Conservation (phyloP, 2,797 vertebrate genomes). For the Sebastiscus tertius region DNA sequence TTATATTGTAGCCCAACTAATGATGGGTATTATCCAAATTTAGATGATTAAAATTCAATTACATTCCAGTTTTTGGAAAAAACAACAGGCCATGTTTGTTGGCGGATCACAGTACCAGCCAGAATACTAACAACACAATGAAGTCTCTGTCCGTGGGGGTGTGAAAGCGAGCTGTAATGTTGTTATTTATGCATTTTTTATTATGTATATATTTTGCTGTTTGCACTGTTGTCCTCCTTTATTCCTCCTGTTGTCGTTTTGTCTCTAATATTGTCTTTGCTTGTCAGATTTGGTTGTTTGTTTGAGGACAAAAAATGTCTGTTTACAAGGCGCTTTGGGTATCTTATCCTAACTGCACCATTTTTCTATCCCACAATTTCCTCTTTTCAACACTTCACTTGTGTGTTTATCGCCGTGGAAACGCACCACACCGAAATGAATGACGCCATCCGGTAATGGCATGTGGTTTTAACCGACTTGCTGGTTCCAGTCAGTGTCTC, state of each 20-base stretch:
- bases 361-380: not conserved
- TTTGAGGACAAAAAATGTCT: not conserved
- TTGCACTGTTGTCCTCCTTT: not conserved
- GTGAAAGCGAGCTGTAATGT: conserved; percentile 14
- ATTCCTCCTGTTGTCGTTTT: conserved; percentile 13
- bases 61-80: conserved; percentile 31
- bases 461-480: conserved; percentile 40
- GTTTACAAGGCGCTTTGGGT: conserved; percentile 19
- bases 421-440: conserved; percentile 23
- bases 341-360: not conserved
- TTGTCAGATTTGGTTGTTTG: conserved; percentile 25
- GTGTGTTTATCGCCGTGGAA: conserved; percentile 31
- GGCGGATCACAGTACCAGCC: conserved; percentile 19
- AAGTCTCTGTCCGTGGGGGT: not conserved
- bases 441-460: conserved; percentile 39
- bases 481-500: conserved; percentile 56
- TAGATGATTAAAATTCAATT: conserved; percentile 63
- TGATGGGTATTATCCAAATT: conserved; percentile 59
- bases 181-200: conserved; percentile 36
- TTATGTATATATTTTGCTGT: conserved; percentile 23
- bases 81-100: conserved; percentile 26
- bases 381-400: not conserved
- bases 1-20: conserved; percentile 50
- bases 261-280: conserved; percentile 2
- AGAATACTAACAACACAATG: conserved; percentile 11